phyloP scores from a whole-genome alignment of 2,797 vertebrate genomes.

The Ficedula albicollis region DNA sequence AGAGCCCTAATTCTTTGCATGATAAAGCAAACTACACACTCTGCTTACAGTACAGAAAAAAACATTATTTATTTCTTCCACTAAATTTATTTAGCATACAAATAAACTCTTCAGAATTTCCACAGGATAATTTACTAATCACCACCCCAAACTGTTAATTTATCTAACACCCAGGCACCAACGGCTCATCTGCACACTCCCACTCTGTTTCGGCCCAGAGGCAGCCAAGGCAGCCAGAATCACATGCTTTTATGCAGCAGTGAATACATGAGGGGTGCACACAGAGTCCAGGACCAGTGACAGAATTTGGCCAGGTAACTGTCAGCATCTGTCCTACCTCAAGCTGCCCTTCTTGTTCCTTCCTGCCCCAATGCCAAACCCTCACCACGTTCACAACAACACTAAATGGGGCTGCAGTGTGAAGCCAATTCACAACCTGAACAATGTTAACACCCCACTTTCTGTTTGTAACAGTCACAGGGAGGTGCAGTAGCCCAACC shows the following conservation, averaged over 20 bases:
- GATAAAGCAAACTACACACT: background rate
- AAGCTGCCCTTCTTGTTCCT: background rate
- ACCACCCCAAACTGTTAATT: background rate
- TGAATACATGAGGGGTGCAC: background rate
- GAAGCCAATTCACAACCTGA: background rate
- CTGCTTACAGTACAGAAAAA: background rate
- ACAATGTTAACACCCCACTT: background rate
- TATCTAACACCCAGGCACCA: background rate
- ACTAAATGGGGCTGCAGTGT: background rate
- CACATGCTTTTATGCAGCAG: background rate
- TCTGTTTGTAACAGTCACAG: background rate
- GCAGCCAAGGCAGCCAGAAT: background rate
- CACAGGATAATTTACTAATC: background rate
- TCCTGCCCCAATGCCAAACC: background rate
- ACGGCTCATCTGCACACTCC: background rate
- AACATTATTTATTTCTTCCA: background rate
- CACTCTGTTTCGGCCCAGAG: background rate
- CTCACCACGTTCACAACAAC: background rate
- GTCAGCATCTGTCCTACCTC: background rate
- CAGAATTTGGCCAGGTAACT: background rate
- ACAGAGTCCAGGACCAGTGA: background rate
- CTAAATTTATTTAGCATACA: background rate
- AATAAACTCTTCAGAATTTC: slow-evolving; percentile 8
- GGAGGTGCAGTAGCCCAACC: accelerated
- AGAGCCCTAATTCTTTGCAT: background rate